These are phyloP conservation scores for Pemphredon lugubris DNA, from an alignment of 2,888 invertebrate species.

Conservation along the genomic window DNA sequence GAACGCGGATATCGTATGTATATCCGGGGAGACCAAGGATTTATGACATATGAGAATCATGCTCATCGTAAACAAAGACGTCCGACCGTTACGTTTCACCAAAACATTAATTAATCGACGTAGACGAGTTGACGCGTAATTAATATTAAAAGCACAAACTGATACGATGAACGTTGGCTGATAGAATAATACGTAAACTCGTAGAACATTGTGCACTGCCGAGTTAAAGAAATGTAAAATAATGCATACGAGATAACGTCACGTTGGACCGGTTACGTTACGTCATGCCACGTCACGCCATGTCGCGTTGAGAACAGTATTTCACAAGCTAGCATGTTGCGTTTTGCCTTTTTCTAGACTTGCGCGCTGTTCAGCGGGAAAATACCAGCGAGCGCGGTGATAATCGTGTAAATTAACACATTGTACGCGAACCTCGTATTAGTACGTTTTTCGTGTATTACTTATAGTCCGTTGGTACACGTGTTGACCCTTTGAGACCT, in stretches of 20 bases:
- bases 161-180: not conserved
- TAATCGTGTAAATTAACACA: no score
- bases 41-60: no score
- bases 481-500: no score
- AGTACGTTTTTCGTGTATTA: no score
- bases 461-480: no score
- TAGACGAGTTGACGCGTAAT: slow-evolving; percentile 32
- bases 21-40: no score
- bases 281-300: slow-evolving; percentile 37
- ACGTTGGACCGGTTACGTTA: slow-evolving; percentile 22
- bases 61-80: no score
- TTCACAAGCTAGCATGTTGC: slow-evolving; percentile 32
- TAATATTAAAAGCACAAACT: slow-evolving; percentile 34
- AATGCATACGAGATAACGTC: slow-evolving; percentile 42
- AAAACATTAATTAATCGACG: slow-evolving; percentile 31
- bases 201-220: slow-evolving; percentile 11
- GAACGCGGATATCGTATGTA: no score
- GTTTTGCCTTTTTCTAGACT: not conserved
- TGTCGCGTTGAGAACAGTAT: slow-evolving; percentile 27
- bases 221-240: slow-evolving; percentile 44
- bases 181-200: not conserved
- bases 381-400: no score
- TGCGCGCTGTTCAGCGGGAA: no score
- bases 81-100: no score
- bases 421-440: no score